Evolutionary conservation across 2,797 vertebrate genomes (phyloP), one percentile per base, ranked within the genome.

Genomic region (Forpus xanthops): DNA sequence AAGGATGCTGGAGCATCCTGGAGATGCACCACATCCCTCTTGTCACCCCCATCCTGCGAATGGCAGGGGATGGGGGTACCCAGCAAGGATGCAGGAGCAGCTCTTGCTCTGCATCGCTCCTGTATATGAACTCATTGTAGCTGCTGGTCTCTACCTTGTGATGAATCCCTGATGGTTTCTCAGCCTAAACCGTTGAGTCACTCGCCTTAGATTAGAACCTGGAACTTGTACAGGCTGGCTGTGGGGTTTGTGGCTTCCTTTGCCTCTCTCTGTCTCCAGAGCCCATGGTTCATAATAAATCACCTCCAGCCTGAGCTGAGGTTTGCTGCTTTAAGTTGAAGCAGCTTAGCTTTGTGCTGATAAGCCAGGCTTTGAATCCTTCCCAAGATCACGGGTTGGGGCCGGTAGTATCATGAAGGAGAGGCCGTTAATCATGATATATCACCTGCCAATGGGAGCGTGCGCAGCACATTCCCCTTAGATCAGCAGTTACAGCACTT

Each of bases 331-430:
- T 96, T 89, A 94, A 96, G 89, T 95, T 95, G 81, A 94, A 95
- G 93, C 93, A 72, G 93, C 93, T 96, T 94, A 90, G 95, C 95
- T 96, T 97, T 93, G 80, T 95, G 88, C 96, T 97, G 97, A 98
- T 98, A 97, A 97, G 91, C 90, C 95, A 90, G 92, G 92, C 96
- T 97, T 96, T 96, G 96, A 96, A 94, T 97, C 91, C 87, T 91
- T 80, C 64, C 8, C 90, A 45, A 94, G 90, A 93, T 76, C 85
- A 90, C 42, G 5, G 8, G 84, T 76, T 82, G 72, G 62, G 80
- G 89, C 96, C 90, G 12, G 28, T 45, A 94, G 72, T 79, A 94
- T 85, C 61, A 23, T 2, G 30, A 90, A 97, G 95, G 88, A 96
- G 96, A 96, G 92, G 2, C 68, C 53, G 92, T 65, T 95, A 92